Percentiles rank a stretch among this genome's conserved stretches.
These are phyloP conservation scores for Psittacula echo DNA, from an alignment of 2,797 vertebrate species.

Conservation along the genomic window DNA sequence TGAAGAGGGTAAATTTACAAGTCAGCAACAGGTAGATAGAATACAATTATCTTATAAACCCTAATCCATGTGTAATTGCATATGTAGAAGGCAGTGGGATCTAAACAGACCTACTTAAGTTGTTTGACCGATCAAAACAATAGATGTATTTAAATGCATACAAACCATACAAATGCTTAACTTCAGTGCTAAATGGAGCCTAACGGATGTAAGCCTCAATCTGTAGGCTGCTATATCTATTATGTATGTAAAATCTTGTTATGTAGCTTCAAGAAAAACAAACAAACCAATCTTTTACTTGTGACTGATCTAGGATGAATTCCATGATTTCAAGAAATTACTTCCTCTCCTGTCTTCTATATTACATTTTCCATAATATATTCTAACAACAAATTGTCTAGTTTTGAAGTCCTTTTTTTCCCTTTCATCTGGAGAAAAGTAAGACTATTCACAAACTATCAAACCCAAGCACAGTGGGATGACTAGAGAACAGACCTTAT, in stretches of 20 bases:
- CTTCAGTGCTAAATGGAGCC: background rate
- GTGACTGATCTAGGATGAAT: background rate
- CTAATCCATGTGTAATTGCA: background rate
- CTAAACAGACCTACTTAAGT: background rate
- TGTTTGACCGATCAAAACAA: background rate
- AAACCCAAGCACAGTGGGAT: background rate
- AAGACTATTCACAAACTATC: background rate
- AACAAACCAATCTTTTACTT: background rate
- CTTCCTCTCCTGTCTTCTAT: background rate
- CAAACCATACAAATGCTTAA: background rate
- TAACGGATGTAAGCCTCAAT: background rate
- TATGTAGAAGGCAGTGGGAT: background rate
- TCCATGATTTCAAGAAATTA: background rate
- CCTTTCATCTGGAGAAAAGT: background rate
- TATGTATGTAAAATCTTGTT: background rate
- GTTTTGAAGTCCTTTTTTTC: background rate
- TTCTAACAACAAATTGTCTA: background rate
- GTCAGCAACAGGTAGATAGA: background rate
- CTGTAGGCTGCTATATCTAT: background rate
- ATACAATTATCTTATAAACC: background rate
- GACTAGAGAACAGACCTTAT: background rate
- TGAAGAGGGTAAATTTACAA: background rate
- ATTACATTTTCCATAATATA: background rate
- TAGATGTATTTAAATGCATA: background rate
- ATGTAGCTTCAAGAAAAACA: background rate